Evolutionary conservation across 2,113 vertebrate species (phyloP).

Genomic region (Lampris incognitus): DNA sequence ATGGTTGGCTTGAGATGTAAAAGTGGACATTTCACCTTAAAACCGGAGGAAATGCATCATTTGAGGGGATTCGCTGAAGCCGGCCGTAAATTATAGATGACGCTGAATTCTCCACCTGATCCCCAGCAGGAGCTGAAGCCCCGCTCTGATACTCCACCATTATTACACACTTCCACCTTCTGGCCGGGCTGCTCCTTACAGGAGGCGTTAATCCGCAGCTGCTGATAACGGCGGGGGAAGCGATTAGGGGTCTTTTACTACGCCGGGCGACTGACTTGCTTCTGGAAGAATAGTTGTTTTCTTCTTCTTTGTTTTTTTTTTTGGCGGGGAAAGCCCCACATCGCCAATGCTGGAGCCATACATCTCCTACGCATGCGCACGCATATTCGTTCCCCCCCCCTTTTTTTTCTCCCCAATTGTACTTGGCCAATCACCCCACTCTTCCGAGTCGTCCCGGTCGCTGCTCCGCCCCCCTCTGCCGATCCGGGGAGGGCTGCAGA

Average conservation of each 20-base stretch:
- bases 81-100: slow-evolving; percentile 8
- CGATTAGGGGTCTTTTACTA: slow-evolving; percentile 1
- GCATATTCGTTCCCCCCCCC: no score
- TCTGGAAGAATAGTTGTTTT: not conserved
- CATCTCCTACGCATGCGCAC: not conserved
- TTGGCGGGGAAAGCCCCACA: not conserved
- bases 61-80: not conserved
- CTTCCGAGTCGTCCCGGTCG: no score
- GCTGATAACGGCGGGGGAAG: not conserved
- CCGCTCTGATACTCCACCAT: not conserved
- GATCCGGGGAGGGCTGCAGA: no score
- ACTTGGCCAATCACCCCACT: no score
- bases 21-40: not conserved
- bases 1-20: not conserved
- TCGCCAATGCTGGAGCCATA: slow-evolving; percentile 3
- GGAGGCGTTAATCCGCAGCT: not conserved
- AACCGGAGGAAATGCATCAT: not conserved
- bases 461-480: no score
- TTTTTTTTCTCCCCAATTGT: no score
- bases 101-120: slow-evolving; percentile 12
- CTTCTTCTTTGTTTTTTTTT: no score
- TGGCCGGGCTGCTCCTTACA: not conserved
- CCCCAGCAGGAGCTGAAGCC: slow-evolving; percentile 19
- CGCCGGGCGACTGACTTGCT: slow-evolving; percentile 2
- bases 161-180: slow-evolving; percentile 7